Base-by-base conservation (phyloP, 2,888 invertebrate genomes). In the Cyrtodaria siliqua region DNA sequence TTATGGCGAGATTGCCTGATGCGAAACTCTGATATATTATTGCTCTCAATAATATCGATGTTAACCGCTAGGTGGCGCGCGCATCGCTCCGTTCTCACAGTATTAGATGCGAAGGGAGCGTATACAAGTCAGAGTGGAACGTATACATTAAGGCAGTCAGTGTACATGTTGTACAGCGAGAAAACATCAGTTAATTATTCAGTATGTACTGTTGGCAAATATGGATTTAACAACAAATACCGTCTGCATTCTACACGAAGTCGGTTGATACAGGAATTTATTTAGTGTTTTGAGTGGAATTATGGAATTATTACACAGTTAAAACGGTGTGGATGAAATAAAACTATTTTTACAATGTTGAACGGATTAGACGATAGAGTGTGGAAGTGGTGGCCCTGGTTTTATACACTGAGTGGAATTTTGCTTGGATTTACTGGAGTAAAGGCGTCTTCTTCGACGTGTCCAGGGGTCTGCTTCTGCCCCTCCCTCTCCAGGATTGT, bases 391-490 rank as follows among this genome's bases (percentile, higher is more conserved):
- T 53, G 47, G 50, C 26, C 55, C 14, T 75, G 74, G 71, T 50
- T 73, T 24, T 67, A 61, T 55, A 52, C 38, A 24, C 18, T 74
- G 29, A 38, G 67, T 49, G 33, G 79, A 20, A 33, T 78, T 44
- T n/a, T 79, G 14, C 56, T 73, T 47, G 79, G 70, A 64, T 66
- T 77, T 53, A 59, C 53, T 18, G 69, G 59, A n/a, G 50, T 71
- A 59, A 16, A 60, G 18, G 59, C 62, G 12, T 57, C 52, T 9
- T 77, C 74, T 27, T 50, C 64, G 2, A 79, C 84, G 29, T 92
- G 92, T 59, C 92, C 92, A 6, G 81, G 78, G 18, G 86, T 84
- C 4, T 92, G 92, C 68, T 92, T 91, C 84, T 92, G 92, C 79
- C 90, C 91, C 40, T 83, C 86, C 2, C 78, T 87, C 23, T 89